A percentile compares a stretch with the other conserved stretches of the same genome.
phyloP scores from a whole-genome alignment of 2,113 vertebrate genomes.

The Oxygymnocypris stewartii region DNA sequence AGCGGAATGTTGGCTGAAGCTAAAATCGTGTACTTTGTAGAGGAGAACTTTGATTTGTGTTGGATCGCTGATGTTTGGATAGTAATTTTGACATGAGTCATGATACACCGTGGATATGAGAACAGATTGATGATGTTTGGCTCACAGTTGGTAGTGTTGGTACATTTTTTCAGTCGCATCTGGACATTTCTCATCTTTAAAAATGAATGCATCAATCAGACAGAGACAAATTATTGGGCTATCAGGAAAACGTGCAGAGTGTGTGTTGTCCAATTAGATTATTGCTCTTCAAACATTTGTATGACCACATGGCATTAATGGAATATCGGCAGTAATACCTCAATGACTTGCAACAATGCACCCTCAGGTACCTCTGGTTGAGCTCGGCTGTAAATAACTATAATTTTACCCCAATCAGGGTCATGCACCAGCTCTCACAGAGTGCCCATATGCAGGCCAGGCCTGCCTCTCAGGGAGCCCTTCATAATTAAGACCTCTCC shows the following conservation, averaged over 20 bases:
- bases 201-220: constrained; percentile 30
- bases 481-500: constrained; percentile 69
- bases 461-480: constrained; percentile 60
- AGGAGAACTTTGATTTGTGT: constrained; percentile 45
- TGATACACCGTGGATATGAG: constrained; percentile 22
- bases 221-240: constrained; percentile 16
- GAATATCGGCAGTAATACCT: neutral
- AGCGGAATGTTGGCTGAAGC: constrained; percentile 47
- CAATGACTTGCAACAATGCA: constrained; percentile 45
- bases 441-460: constrained; percentile 59
- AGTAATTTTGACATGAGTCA: constrained; percentile 40
- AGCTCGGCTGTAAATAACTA: constrained; percentile 52
- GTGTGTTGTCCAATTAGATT: constrained; percentile 4
- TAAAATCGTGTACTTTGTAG: constrained; percentile 33
- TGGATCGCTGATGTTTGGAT: constrained; percentile 32
- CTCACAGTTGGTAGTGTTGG: constrained; percentile 14
- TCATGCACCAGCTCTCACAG: constrained; percentile 57
- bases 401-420: constrained; percentile 58
- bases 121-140: constrained; percentile 27
- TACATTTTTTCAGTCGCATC: constrained; percentile 7
- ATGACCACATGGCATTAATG: constrained; percentile 12
- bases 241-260: constrained; percentile 11
- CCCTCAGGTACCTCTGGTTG: constrained; percentile 17
- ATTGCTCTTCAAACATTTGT: constrained; percentile 27
- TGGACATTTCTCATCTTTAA: constrained; percentile 2